A percentile compares a stretch with the other conserved stretches of the same genome.
Conservation (phyloP, 2,888 invertebrate genomes). For the Cyclophora albipunctata region DNA sequence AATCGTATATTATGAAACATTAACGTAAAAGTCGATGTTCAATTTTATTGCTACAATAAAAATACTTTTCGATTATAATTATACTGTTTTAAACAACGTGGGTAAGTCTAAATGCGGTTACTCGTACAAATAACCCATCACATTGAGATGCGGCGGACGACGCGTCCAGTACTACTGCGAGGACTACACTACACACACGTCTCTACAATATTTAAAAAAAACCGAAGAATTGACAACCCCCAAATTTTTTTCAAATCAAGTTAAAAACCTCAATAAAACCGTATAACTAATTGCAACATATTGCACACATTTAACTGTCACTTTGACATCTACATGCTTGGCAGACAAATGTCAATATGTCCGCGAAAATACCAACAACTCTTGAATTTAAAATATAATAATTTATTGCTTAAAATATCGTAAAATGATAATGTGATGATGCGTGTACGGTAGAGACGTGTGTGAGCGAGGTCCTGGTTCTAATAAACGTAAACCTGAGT, state of each 20-base stretch:
- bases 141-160: not conserved
- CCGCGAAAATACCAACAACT: too few species aligned
- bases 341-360: too few species aligned
- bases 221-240: not conserved
- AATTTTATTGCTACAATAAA: too few species aligned
- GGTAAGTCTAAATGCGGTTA: not conserved
- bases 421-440: not conserved
- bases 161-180: not conserved
- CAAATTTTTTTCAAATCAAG: not conserved
- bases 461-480: not conserved
- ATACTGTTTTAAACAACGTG: too few species aligned
- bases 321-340: too few species aligned
- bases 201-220: not conserved
- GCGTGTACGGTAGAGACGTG: not conserved
- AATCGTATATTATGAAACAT: too few species aligned
- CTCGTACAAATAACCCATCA: not conserved
- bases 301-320: too few species aligned
- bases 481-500: too few species aligned
- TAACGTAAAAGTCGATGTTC: too few species aligned
- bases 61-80: too few species aligned
- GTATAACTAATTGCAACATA: too few species aligned
- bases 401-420: not conserved
- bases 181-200: not conserved
- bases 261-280: too few species aligned
- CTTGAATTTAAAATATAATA: not conserved